Base-by-base conservation (phyloP, 2,113 vertebrate genomes). In the Mirza zaza region DNA sequence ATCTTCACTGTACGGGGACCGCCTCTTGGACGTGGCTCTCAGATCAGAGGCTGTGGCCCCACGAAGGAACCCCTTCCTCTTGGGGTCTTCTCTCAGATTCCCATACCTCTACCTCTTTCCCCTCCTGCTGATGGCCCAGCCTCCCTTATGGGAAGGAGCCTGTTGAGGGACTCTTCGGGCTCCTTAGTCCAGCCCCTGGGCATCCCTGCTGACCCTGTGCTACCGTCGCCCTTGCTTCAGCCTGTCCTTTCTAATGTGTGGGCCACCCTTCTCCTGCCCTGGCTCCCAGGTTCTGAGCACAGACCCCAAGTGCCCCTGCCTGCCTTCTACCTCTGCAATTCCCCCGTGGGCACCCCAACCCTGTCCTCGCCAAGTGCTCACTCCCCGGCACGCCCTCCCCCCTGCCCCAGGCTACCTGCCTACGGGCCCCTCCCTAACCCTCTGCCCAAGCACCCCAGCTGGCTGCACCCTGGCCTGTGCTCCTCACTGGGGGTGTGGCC, bases 281-380 rank as follows among this genome's bases (percentile, higher is more conserved):
- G 32, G 39, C n/a, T 63, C n/a, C 57, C 63, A 14, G 8, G 12
- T 18, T 39, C 42, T 39, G 25, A 55, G 68, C 68, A 45, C 39
- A 59, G 34, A 29, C 48, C 48, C 13, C 5, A 23, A 34, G n/a
- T 57, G 45, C 32, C 67, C 65, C 50, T 11, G 6, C 20, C 25
- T n/a, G 21, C 25, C 55, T 71, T 82, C 29, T 65, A n/a, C 36
- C 73, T 61, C 65, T 12, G 5, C 2, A 34, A 25, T 23, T 14
- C 34, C 57, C 6, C 23, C 14, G 48, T 8, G n/a, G 2, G 45
- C 23, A 32, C 27, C 55, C 4, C 11, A 0, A 4, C 27, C 12
- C 15, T 25, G 29, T 50, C 20, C 27, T 32, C 34, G 20, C 6
- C 9, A 0, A 29, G n/a, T 12, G 15, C 55, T 23, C 36, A 18